phyloP scores from a whole-genome alignment of 2,888 invertebrate genomes.

The Conops quadrifasciatus region DNA sequence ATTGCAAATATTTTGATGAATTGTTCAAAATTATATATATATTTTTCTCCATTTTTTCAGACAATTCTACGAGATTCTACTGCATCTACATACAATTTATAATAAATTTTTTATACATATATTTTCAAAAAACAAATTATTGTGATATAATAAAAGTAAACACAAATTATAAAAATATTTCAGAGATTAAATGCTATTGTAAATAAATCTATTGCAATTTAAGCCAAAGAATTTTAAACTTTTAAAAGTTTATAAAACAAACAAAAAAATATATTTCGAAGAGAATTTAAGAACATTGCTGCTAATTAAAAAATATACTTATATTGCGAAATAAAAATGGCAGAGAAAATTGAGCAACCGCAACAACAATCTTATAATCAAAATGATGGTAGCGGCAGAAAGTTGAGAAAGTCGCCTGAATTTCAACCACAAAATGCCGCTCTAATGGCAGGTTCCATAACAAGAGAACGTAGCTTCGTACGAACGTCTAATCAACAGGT shows the following conservation, averaged over 20 bases:
- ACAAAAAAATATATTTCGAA: not conserved
- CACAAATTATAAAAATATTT: conserved; percentile 6
- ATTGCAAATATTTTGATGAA: no score
- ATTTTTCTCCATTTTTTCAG: conserved; percentile 1
- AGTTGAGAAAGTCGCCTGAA: conserved; percentile 62
- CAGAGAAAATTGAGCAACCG: conserved; percentile 61
- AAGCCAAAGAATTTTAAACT: conserved; percentile 36
- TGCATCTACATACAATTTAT: conserved; percentile 20
- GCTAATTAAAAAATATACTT: no score
- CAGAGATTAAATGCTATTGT: conserved; percentile 6
- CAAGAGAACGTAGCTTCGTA: conserved; percentile 77
- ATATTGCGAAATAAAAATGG: conserved; percentile 50
- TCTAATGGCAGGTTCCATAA: conserved; percentile 67
- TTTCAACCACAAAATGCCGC: conserved; percentile 53
- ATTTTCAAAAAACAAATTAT: conserved; percentile 23
- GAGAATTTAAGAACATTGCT: no score
- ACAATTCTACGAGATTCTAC: conserved; percentile 18
- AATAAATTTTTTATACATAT: conserved; percentile 9
- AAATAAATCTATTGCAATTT: conserved; percentile 24
- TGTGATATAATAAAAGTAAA: conserved; percentile 31
- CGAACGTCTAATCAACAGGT: conserved; percentile 69
- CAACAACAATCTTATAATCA: conserved; percentile 51
- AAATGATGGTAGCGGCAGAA: conserved; percentile 55
- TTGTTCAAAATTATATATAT: not conserved
- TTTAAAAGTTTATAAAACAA: conserved; percentile 12